Percentiles rank a stretch among this genome's conserved stretches.
These are phyloP conservation scores for Cordilura impudica DNA, from an alignment of 2,888 invertebrate genomes.

Conservation along the genomic window DNA sequence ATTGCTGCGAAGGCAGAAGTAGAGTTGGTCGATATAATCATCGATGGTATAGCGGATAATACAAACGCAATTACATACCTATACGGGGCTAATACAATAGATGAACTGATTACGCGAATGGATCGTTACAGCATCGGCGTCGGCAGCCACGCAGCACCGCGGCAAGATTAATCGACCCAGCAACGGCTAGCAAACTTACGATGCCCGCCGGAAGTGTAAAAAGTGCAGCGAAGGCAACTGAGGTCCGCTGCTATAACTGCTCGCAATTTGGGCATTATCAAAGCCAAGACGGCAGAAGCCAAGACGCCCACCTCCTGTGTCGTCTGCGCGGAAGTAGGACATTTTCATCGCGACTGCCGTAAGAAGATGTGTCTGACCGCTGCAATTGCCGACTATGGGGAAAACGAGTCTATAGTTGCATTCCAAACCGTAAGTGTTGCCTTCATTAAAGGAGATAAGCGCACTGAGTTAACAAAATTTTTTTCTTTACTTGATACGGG, in stretches of 20 bases:
- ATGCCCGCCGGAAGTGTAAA: no score
- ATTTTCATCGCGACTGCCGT: not conserved
- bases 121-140: not conserved
- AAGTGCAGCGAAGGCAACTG: not conserved
- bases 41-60: no score
- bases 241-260: no score
- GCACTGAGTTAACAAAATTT: conserved; percentile 16
- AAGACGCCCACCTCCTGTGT: conserved; percentile 25
- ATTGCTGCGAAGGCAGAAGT: no score
- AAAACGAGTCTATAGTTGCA: not conserved
- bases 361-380: not conserved
- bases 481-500: conserved; percentile 25
- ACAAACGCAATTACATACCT: not conserved
- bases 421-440: conserved; percentile 26
- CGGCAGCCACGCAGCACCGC: not conserved
- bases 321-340: conserved; percentile 25
- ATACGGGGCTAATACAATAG: not conserved
- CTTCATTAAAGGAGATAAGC: conserved; percentile 1
- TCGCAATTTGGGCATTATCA: no score
- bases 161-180: no score
- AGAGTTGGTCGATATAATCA: no score
- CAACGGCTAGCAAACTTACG: no score
- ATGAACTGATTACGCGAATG: not conserved
- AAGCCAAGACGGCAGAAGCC: no score
- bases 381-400: not conserved